phyloP scores from a whole-genome alignment of 2,888 invertebrate species.

The Limnephilus auricula region DNA sequence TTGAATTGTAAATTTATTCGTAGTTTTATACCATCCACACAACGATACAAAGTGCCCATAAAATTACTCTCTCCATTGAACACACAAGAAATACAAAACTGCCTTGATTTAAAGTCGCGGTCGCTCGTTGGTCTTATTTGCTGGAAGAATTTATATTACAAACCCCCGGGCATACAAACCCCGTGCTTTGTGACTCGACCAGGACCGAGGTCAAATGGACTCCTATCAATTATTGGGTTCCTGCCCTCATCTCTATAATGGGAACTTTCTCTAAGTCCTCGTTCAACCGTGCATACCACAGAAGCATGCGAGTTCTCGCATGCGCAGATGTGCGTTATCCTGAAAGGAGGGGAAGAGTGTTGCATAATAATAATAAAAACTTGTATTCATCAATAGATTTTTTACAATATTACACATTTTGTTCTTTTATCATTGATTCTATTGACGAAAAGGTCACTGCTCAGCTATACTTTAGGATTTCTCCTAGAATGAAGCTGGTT shows the following conservation, averaged over 20 bases:
- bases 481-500: too few species aligned
- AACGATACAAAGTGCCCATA: not conserved
- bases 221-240: not conserved
- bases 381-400: too few species aligned
- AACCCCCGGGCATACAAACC: not conserved
- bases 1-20: not conserved
- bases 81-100: constrained; percentile 3
- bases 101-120: not conserved
- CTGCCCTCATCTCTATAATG: not conserved
- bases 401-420: too few species aligned
- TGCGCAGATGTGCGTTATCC: not conserved
- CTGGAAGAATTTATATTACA: not conserved
- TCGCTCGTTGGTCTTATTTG: not conserved
- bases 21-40: not conserved
- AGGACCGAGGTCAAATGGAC: not conserved
- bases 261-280: not conserved
- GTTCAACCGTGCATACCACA: not conserved
- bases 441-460: too few species aligned
- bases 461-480: too few species aligned
- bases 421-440: too few species aligned
- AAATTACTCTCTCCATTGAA: not conserved
- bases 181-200: not conserved
- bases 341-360: too few species aligned
- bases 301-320: not conserved
- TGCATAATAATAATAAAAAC: too few species aligned